Percentiles rank a stretch among this genome's conserved stretches.
These are phyloP conservation scores for Netelia fuscicornis DNA, from an alignment of 2,888 invertebrate genomes.

Conservation along the genomic window DNA sequence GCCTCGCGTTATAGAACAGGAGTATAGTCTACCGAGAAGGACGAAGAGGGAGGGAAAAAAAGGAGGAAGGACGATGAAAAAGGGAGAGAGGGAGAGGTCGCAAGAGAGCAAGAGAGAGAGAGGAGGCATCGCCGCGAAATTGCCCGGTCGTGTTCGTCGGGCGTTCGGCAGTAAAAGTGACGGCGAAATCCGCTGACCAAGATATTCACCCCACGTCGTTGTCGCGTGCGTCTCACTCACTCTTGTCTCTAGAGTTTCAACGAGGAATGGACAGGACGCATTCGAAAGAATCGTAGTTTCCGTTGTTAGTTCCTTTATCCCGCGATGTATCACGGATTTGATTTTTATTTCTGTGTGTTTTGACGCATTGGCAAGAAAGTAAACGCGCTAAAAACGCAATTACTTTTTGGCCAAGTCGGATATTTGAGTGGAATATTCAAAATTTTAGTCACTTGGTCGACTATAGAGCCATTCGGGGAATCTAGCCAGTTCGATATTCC, in stretches of 20 bases:
- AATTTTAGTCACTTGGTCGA: neutral
- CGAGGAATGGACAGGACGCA: neutral
- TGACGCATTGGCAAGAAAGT: too few relatives aligned
- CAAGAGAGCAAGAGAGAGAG: constrained; percentile 32
- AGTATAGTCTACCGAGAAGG: too few relatives aligned
- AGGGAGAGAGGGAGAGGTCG: neutral
- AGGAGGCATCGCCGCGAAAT: constrained; percentile 61
- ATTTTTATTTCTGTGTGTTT: neutral
- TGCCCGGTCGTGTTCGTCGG: constrained; percentile 66
- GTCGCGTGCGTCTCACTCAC: neutral
- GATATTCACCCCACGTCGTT: constrained; percentile 62
- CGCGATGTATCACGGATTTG: neutral
- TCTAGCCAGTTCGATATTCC: neutral
- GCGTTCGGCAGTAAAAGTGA: constrained; percentile 65
- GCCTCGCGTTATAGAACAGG: too few relatives aligned
- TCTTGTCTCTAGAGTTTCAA: neutral
- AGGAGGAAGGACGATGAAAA: constrained; percentile 1
- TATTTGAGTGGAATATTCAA: neutral
- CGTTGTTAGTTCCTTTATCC: neutral
- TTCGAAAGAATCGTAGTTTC: neutral
- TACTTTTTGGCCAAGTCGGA: neutral
- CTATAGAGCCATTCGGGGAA: neutral
- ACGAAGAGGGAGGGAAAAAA: neutral
- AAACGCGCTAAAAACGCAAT: too few relatives aligned
- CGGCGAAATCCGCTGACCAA: constrained; percentile 71